Percentiles rank a stretch among this genome's conserved stretches.
Evolutionary conservation across 2,888 invertebrate genomes (phyloP).

Genomic region (Allacma fusca): DNA sequence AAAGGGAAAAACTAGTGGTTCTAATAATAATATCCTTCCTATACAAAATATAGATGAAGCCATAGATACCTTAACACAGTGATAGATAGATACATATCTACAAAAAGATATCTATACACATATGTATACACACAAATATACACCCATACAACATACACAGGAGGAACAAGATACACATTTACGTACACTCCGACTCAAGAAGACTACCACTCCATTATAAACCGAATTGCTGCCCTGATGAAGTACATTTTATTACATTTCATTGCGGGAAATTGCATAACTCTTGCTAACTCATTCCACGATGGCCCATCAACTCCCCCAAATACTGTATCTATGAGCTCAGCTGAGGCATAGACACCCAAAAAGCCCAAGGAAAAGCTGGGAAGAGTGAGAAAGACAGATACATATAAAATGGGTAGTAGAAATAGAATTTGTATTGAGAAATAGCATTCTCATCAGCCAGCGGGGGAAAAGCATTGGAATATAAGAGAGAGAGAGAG

Average conservation of each 20-base stretch:
- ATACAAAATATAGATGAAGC: no score
- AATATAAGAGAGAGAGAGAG: no score
- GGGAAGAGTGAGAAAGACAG: conserved; percentile 3
- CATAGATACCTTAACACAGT: no score
- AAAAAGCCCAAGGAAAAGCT: background rate
- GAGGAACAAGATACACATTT: no score
- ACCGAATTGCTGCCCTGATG: background rate
- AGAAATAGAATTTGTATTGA: conserved; percentile 15
- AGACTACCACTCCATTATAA: no score
- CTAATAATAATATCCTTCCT: no score
- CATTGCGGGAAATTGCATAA: conserved; percentile 5
- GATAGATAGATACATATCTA: no score
- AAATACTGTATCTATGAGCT: background rate
- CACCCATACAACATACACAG: no score
- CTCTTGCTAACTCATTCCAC: background rate
- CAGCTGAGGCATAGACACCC: background rate
- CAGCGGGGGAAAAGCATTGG: conserved; percentile 10
- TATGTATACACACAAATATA: no score
- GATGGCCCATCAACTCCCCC: background rate
- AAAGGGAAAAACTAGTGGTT: no score
- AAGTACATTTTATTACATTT: conserved; percentile 7
- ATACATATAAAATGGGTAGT: background rate
- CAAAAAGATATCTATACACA: no score
- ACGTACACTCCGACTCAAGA: no score
- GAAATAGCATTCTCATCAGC: conserved; percentile 24